Evolutionary conservation across 2,797 vertebrate genomes (phyloP).

Genomic region (Zenarchopterus dispar): DNA sequence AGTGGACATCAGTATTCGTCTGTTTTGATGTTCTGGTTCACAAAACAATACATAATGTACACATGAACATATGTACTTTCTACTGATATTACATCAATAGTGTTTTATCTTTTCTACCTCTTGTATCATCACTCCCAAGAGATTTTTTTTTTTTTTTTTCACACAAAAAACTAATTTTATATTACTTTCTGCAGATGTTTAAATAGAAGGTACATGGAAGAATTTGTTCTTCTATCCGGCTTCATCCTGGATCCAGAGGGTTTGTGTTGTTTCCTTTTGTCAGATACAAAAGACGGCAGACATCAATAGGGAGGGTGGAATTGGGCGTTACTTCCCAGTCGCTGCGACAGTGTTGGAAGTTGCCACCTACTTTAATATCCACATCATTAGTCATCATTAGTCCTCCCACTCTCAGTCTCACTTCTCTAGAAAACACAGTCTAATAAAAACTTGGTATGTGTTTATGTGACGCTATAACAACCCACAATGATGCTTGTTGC

Average conservation of each 20-base stretch:
- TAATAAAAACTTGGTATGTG: background rate
- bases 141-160: conserved; percentile 1
- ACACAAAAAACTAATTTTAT: background rate
- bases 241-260: conserved; percentile 1
- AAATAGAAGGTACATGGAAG: background rate
- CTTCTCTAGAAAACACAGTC: conserved; percentile 30
- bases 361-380: conserved; percentile 50
- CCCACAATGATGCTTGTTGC: too few relatives aligned
- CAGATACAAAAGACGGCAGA: conserved; percentile 44
- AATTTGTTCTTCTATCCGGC: background rate
- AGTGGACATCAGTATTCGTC: conserved; percentile 48
- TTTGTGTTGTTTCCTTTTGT: conserved; percentile 16
- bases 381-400: conserved; percentile 61
- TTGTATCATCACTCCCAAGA: conserved; percentile 9
- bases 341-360: conserved; percentile 32
- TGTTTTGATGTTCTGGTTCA: conserved; percentile 57
- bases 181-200: background rate
- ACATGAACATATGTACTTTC: too few relatives aligned
- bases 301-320: conserved; percentile 11
- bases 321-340: conserved; percentile 30
- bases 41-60: conserved; percentile 7
- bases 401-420: conserved; percentile 55
- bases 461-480: background rate
- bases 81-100: too few relatives aligned
- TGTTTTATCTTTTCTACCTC: too few relatives aligned